Conservation (phyloP, 2,888 invertebrate species). For the Tetheella fluctuosa region DNA sequence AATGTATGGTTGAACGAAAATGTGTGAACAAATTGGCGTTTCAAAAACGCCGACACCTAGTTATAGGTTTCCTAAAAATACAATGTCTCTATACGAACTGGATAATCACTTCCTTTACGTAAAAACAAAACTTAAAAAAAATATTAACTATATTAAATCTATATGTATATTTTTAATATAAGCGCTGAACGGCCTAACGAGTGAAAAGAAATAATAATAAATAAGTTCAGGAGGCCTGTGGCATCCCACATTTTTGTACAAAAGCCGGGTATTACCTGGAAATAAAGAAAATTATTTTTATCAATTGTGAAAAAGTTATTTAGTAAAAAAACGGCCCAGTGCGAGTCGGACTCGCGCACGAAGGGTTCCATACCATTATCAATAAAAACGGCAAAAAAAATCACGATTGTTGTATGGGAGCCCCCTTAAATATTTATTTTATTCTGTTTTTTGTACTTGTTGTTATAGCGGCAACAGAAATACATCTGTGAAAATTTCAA, state of each 20-base stretch:
- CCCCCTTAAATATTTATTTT: no score
- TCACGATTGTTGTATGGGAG: no score
- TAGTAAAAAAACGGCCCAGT: no score
- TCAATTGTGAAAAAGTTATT: neutral
- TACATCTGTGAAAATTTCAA: no score
- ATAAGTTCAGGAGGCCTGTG: conserved; percentile 68
- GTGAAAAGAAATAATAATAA: conserved; percentile 78
- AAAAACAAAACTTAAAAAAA: conserved; percentile 71
- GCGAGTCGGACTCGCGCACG: no score
- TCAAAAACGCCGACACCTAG: conserved; percentile 3
- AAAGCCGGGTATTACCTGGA: conserved; percentile 69
- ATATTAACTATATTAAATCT: conserved; percentile 72
- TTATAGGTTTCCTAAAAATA: conserved; percentile 14
- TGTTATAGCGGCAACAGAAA: no score
- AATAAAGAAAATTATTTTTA: conserved; percentile 32
- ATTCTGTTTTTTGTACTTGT: no score
- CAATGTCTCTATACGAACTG: conserved; percentile 33
- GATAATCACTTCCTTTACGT: conserved; percentile 57
- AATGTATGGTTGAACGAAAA: neutral
- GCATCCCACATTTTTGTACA: conserved; percentile 74
- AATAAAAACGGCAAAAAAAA: no score
- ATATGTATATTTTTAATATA: conserved; percentile 74
- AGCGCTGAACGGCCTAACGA: conserved; percentile 76
- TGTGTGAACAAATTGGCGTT: neutral
- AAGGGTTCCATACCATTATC: no score